Evolutionary conservation across 2,113 vertebrate genomes (phyloP).

Genomic region (Paramormyrops kingsleyae): DNA sequence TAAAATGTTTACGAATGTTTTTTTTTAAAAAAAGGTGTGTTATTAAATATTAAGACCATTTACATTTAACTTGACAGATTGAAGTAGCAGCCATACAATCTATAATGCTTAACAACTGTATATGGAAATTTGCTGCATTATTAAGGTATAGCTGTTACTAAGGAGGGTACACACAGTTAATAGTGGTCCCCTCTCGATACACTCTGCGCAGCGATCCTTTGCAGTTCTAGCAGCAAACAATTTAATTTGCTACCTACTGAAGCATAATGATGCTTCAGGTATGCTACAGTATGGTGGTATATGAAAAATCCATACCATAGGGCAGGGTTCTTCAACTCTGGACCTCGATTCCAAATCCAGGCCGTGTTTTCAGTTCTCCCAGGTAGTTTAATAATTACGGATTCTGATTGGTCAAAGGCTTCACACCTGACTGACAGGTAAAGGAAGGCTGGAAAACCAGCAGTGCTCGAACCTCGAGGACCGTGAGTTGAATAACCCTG

Average conservation of each 20-base stretch:
- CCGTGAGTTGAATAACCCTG: too few relatives aligned
- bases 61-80: neutral
- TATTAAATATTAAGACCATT: too few relatives aligned
- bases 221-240: neutral
- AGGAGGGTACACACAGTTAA: neutral
- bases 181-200: neutral
- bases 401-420: too few relatives aligned
- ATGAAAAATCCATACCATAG: neutral
- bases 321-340: too few relatives aligned
- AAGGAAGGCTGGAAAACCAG: too few relatives aligned
- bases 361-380: too few relatives aligned
- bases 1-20: too few relatives aligned
- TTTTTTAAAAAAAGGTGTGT: too few relatives aligned
- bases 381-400: too few relatives aligned
- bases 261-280: neutral
- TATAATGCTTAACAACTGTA: neutral
- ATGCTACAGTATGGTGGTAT: neutral
- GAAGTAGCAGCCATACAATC: neutral
- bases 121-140: neutral
- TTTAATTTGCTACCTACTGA: neutral
- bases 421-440: too few relatives aligned
- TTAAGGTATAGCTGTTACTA: neutral
- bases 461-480: too few relatives aligned
- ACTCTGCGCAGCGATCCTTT: neutral
- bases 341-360: too few relatives aligned